Evolutionary conservation across 2,888 invertebrate genomes (phyloP).

Genomic region (Troglohyphantes excavatus): DNA sequence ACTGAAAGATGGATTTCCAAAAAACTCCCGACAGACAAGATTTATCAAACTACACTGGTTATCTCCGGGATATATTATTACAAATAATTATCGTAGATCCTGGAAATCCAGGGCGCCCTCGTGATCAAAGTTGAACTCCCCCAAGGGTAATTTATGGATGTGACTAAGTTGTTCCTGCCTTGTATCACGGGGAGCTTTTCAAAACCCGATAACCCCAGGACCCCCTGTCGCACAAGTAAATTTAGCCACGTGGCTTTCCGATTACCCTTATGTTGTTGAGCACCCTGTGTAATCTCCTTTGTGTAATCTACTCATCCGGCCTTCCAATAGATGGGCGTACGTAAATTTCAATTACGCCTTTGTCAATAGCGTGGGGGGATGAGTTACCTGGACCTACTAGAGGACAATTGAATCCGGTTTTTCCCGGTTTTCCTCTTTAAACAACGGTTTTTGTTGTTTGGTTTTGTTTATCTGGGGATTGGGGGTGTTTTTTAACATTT

Average conservation of each 20-base stretch:
- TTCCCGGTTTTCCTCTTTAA: no score
- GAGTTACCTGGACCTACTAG: constrained; percentile 31
- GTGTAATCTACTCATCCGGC: constrained; percentile 52
- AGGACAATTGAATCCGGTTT: no score
- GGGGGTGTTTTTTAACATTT: no score
- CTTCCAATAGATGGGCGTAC: constrained; percentile 27
- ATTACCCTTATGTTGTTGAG: constrained; percentile 58
- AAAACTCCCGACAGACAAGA: background rate
- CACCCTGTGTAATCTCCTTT: constrained; percentile 27
- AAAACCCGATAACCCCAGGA: constrained; percentile 65
- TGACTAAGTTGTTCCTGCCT: constrained; percentile 75
- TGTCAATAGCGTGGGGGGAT: constrained; percentile 9
- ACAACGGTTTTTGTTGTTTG: no score
- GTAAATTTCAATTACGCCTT: constrained; percentile 73
- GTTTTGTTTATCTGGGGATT: no score
- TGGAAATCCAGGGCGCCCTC: constrained; percentile 14
- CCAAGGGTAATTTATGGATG: constrained; percentile 73
- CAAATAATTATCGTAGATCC: background rate
- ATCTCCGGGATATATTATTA: constrained; percentile 26
- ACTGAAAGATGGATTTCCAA: background rate
- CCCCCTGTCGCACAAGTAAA: constrained; percentile 69
- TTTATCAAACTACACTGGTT: constrained; percentile 19
- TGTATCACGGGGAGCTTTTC: constrained; percentile 59
- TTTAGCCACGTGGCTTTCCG: constrained; percentile 68
- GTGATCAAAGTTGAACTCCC: constrained; percentile 62